These are phyloP conservation scores for Euproctis similis DNA, from an alignment of 2,888 invertebrate genomes.

Conservation along the genomic window DNA sequence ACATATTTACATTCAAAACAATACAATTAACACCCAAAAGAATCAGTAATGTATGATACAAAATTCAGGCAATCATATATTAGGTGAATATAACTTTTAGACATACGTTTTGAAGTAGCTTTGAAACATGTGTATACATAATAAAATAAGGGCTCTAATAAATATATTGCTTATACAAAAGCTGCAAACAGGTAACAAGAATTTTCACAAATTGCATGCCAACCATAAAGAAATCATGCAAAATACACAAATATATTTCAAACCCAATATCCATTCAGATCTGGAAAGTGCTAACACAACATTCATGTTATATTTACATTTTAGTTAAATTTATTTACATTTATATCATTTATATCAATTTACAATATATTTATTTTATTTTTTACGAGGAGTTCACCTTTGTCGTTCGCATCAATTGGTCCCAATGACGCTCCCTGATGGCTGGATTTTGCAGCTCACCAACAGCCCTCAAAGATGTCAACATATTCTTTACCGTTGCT, in stretches of 20 bases:
- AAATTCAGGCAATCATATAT: constrained; percentile 23
- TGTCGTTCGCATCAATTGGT: constrained; percentile 96
- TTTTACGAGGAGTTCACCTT: constrained; percentile 79
- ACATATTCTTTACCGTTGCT: constrained; percentile 95
- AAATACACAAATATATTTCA: constrained; percentile 30
- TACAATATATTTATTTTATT: constrained; percentile 19
- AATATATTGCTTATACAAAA: too few relatives aligned
- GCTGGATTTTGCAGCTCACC: constrained; percentile 97
- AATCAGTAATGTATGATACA: constrained; percentile 33
- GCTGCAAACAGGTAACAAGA: too few relatives aligned
- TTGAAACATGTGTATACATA: too few relatives aligned
- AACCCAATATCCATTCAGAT: constrained; percentile 27
- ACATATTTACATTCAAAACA: constrained; percentile 68
- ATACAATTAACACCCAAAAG: constrained; percentile 26
- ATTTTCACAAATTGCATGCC: constrained; percentile 10
- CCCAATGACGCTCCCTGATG: constrained; percentile 97
- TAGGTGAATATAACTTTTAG: too few relatives aligned
- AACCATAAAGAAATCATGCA: constrained; percentile 29
- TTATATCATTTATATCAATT: constrained; percentile 33
- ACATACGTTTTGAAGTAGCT: too few relatives aligned
- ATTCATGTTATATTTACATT: constrained; percentile 33
- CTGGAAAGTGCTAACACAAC: constrained; percentile 30
- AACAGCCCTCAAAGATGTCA: constrained; percentile 95
- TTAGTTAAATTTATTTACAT: constrained; percentile 14
- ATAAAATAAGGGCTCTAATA: too few relatives aligned